Base-by-base conservation (phyloP, 2,888 invertebrate species). In the Tyria jacobaeae region DNA sequence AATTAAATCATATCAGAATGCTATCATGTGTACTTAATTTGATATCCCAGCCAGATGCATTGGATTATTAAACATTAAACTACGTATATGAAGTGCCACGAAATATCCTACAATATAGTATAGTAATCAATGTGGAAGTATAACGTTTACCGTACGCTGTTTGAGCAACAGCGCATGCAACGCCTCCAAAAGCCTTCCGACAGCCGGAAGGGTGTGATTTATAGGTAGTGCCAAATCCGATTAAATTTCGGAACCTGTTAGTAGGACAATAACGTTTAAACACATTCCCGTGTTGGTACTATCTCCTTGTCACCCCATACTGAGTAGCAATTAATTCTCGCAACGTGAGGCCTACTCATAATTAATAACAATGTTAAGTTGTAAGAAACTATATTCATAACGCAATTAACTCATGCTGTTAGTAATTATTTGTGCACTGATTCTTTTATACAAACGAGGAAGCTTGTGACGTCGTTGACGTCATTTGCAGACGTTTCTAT, bases 171-270 rank as follows among this genome's bases (percentile, higher is more conserved):
- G 68, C 70, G 66, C 69, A 74, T 78, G 76, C 74, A 75, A 78
- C 75, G 68, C 73, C 68, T 70, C 69, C 63, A 69, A 75, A 71
- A 71, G 76, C 72, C 77, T 79, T 82, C 80, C 82, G 83, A 71
- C 77, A 62, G 78, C 73, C 82, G 83, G 85, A 84, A 85, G 78
- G 75, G 66, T 76, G 76, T 87, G 84, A 86, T 86, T 75, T 81
- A 87, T 83, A n/a, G n/a, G n/a, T n/a, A 79, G 86, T 82, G 79
- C 73, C 82, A 88, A 87, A 89, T 89, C 88, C 83, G 87, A 90
- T 90, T 89, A 90, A 89, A 89, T 88, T 84, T 82, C 80, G 82
- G 82, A 85, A 79, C 85, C 85, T 87, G 86, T 84, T 88, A 85
- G 82, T 78, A 75, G 76, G 80, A 89, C 89, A 89, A 88, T 87